These are phyloP conservation scores for Trididemnum clinides DNA, from an alignment of 23 tunicate genomes.

Conservation along the genomic window DNA sequence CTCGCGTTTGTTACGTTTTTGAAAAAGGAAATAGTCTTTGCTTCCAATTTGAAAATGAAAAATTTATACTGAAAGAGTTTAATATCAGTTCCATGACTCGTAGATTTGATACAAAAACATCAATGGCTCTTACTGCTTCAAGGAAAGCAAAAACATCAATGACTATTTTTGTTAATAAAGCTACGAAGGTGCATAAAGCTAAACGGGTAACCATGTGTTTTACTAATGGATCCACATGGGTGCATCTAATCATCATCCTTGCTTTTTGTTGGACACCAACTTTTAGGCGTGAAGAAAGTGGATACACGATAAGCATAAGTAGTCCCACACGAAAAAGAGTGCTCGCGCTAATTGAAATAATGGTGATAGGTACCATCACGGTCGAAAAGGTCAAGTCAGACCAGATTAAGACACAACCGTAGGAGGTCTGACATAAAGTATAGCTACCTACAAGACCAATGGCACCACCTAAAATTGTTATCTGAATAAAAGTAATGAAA, in stretches of 20 bases:
- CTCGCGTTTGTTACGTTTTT: too few relatives aligned
- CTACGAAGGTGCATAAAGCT: background rate
- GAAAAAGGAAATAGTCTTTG: constrained; percentile 3
- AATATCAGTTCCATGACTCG: background rate
- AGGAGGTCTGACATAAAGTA: background rate
- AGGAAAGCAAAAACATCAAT: background rate
- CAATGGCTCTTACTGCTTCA: background rate
- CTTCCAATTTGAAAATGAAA: constrained; percentile 1
- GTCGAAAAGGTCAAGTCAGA: background rate
- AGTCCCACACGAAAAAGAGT: background rate
- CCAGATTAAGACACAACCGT: constrained; percentile 8
- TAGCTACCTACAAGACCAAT: background rate
- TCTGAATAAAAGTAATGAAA: background rate
- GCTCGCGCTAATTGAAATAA: background rate
- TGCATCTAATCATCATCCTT: background rate
- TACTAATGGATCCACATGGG: background rate
- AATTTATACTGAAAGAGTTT: background rate
- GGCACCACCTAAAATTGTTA: background rate
- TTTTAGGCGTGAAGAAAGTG: background rate
- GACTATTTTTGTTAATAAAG: background rate
- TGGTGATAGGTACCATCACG: background rate
- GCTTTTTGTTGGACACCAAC: background rate
- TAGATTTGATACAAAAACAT: background rate
- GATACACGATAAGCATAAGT: background rate
- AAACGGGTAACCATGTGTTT: background rate